These are phyloP conservation scores for Gymnocypris eckloni DNA, from an alignment of 2,797 vertebrate genomes.

Conservation along the genomic window DNA sequence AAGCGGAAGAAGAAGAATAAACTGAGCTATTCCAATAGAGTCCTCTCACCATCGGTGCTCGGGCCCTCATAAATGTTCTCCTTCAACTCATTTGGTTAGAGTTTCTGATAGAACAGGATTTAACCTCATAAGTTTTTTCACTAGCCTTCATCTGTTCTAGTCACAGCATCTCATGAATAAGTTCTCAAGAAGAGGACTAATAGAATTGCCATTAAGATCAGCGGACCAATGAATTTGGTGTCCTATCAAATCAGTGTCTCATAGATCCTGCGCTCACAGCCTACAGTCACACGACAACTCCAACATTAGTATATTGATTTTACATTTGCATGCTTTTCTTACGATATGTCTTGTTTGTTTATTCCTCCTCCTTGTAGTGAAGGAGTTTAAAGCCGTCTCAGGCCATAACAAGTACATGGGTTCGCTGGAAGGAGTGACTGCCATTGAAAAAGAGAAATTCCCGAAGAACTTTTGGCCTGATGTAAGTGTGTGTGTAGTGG, in stretches of 20 bases:
- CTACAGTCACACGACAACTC: constrained; percentile 75
- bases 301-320: constrained; percentile 85
- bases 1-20: too few species aligned
- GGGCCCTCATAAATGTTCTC: neutral
- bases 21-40: too few species aligned
- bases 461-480: constrained; percentile 84
- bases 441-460: constrained; percentile 84
- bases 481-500: constrained; percentile 75
- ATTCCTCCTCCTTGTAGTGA: constrained; percentile 66
- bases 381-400: constrained; percentile 77
- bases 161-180: constrained; percentile 80
- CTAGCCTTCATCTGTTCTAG: constrained; percentile 71
- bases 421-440: constrained; percentile 74
- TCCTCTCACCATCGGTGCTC: too few species aligned
- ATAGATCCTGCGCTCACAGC: constrained; percentile 78
- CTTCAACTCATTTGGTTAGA: neutral
- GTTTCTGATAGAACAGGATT: constrained; percentile 65
- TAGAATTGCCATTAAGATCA: constrained; percentile 83
- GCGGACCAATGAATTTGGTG: constrained; percentile 64
- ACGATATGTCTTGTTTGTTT: constrained; percentile 43
- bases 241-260: constrained; percentile 73
- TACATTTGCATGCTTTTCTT: constrained; percentile 79
- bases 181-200: constrained; percentile 76
- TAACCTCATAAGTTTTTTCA: constrained; percentile 61
- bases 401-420: constrained; percentile 73